Conservation (phyloP, 2,888 invertebrate genomes). For the Eupithecia abbreviata region DNA sequence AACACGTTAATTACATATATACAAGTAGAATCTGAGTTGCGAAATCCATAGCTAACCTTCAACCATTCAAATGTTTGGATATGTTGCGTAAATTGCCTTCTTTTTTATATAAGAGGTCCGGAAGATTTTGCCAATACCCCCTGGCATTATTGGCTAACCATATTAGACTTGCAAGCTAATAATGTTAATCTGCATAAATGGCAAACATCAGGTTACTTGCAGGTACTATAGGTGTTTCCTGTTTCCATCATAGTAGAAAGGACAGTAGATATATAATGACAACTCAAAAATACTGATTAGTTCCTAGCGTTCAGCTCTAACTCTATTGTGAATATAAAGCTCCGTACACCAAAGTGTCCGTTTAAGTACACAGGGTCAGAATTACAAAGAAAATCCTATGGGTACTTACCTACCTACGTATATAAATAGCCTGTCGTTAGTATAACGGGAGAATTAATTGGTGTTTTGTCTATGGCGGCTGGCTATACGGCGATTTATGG, state of each 20-base stretch:
- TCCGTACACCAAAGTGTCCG: background rate
- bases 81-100: background rate
- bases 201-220: no score
- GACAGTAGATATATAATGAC: background rate
- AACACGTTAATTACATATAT: background rate
- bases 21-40: background rate
- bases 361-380: background rate
- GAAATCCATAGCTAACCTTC: background rate
- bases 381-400: conserved; percentile 11
- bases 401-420: conserved; percentile 29
- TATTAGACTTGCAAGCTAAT: background rate
- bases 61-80: background rate
- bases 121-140: background rate
- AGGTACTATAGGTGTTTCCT: no score
- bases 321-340: background rate
- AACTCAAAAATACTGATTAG: background rate
- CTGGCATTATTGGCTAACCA: no score
- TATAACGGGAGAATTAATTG: conserved; percentile 76
- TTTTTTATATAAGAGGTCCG: background rate
- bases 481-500: conserved; percentile 57
- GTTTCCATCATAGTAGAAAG: no score
- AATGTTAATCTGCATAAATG: no score
- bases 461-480: conserved; percentile 70
- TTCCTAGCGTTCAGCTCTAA: background rate
- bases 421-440: conserved; percentile 60